Evolutionary conservation across 2,797 vertebrate genomes (phyloP).

Genomic region (Erpetoichthys calabaricus): DNA sequence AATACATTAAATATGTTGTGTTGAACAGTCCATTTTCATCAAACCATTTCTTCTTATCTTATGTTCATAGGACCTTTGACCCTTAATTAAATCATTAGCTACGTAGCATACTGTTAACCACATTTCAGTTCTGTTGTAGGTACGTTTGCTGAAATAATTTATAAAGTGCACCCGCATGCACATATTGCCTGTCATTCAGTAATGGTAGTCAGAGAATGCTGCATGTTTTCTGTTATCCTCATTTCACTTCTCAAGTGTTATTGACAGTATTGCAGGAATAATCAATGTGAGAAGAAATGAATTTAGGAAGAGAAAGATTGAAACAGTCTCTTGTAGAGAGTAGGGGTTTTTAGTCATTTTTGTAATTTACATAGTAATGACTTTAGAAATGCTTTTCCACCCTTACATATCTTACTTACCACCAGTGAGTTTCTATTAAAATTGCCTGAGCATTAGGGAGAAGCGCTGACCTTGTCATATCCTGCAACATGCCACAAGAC

Average conservation of each 20-base stretch:
- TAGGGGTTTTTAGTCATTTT: background rate
- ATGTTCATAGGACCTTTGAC: no score
- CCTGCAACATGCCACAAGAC: conserved; percentile 16
- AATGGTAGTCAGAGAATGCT: background rate
- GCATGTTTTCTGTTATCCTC: background rate
- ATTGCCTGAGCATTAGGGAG: conserved; percentile 12
- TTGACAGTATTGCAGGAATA: background rate
- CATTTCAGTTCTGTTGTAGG: no score
- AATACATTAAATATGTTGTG: no score
- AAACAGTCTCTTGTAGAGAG: conserved; percentile 11
- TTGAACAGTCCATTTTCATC: no score
- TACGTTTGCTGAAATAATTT: no score
- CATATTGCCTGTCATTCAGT: no score
- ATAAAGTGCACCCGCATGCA: no score
- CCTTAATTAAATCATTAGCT: no score
- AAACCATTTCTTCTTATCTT: no score
- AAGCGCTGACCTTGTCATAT: conserved; percentile 22
- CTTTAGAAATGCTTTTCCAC: conserved; percentile 7
- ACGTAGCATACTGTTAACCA: no score
- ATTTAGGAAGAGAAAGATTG: conserved; percentile 23
- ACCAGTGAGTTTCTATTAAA: conserved; percentile 19
- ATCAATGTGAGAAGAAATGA: background rate
- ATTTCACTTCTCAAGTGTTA: background rate
- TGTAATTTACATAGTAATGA: conserved; percentile 13
- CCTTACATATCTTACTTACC: conserved; percentile 10